These are phyloP conservation scores for Carlito syrichta DNA, from an alignment of 2,113 vertebrate genomes.

Conservation along the genomic window DNA sequence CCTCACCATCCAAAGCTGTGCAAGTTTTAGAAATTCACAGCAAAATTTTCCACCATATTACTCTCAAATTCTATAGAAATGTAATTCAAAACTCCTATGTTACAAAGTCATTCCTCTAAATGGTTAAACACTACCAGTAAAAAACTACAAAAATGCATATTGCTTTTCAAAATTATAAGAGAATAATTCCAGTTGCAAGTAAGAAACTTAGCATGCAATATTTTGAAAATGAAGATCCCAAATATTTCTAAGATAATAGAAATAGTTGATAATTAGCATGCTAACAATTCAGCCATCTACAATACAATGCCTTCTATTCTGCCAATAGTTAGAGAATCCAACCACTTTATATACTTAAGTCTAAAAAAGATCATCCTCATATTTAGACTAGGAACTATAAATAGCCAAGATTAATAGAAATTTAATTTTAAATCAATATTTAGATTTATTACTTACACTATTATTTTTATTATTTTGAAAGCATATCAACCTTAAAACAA, in stretches of 20 bases:
- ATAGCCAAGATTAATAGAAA: slow-evolving; percentile 19
- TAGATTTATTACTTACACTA: neutral
- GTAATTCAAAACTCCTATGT: slow-evolving; percentile 4
- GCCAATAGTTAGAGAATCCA: neutral
- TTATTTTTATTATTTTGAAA: slow-evolving; percentile 34
- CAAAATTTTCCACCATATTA: slow-evolving; percentile 30
- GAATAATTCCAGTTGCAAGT: slow-evolving; percentile 30
- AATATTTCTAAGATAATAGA: slow-evolving; percentile 29
- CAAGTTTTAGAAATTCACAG: slow-evolving; percentile 35
- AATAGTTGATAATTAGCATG: slow-evolving; percentile 20
- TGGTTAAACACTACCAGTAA: neutral
- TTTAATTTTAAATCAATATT: slow-evolving; percentile 34
- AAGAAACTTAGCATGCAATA: neutral
- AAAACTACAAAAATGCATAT: slow-evolving; percentile 16
- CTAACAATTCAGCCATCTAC: slow-evolving; percentile 28
- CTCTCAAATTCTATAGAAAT: slow-evolving; percentile 42
- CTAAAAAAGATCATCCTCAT: neutral
- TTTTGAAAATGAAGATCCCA: neutral
- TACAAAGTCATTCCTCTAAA: neutral
- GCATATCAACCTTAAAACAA: neutral
- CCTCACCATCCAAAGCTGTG: neutral
- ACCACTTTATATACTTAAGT: neutral
- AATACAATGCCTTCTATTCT: neutral
- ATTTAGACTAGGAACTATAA: neutral
- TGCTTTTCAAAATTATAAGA: slow-evolving; percentile 34